Conservation (phyloP, 1,140 invertebrate species). For the Macrocentrus cingulum region DNA sequence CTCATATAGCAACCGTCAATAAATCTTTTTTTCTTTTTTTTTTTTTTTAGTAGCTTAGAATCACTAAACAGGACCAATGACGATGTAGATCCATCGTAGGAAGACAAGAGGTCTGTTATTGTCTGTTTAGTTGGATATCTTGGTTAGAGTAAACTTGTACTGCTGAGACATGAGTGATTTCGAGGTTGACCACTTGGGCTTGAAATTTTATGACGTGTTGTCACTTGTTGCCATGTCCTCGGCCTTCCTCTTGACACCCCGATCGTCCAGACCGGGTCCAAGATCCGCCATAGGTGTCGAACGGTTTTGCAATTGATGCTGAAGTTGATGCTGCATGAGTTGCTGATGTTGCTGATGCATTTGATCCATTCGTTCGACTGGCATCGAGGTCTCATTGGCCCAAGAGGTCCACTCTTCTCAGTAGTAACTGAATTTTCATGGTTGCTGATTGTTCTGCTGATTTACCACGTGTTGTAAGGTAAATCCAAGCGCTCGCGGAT, state of each 20-base stretch:
- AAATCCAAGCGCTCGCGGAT: slow-evolving; percentile 68
- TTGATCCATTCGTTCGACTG: slow-evolving; percentile 30
- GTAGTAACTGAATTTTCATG: slow-evolving; percentile 68
- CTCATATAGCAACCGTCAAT: background rate
- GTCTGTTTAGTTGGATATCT: slow-evolving; percentile 7
- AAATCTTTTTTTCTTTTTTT: slow-evolving; percentile 3
- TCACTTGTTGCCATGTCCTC: slow-evolving; percentile 48
- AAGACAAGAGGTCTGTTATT: slow-evolving; percentile 12
- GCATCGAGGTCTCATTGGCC: slow-evolving; percentile 36
- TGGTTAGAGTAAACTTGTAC: slow-evolving; percentile 30
- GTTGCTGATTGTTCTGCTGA: slow-evolving; percentile 62
- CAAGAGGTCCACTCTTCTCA: slow-evolving; percentile 62
- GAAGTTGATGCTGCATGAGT: slow-evolving; percentile 36
- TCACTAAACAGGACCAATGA: too few species aligned
- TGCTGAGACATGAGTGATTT: slow-evolving; percentile 56
- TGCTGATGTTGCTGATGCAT: slow-evolving; percentile 32
- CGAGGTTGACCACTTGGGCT: slow-evolving; percentile 53
- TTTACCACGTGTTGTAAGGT: slow-evolving; percentile 64
- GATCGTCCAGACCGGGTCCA: slow-evolving; percentile 43
- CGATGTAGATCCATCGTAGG: background rate
- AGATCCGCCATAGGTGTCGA: slow-evolving; percentile 42
- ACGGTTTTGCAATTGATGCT: slow-evolving; percentile 41
- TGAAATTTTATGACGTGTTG: slow-evolving; percentile 25
- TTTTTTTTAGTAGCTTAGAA: slow-evolving; percentile 22
- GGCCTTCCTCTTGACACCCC: slow-evolving; percentile 53